phyloP scores from a whole-genome alignment of 2,113 vertebrate genomes.

The Eudorcas thomsonii region DNA sequence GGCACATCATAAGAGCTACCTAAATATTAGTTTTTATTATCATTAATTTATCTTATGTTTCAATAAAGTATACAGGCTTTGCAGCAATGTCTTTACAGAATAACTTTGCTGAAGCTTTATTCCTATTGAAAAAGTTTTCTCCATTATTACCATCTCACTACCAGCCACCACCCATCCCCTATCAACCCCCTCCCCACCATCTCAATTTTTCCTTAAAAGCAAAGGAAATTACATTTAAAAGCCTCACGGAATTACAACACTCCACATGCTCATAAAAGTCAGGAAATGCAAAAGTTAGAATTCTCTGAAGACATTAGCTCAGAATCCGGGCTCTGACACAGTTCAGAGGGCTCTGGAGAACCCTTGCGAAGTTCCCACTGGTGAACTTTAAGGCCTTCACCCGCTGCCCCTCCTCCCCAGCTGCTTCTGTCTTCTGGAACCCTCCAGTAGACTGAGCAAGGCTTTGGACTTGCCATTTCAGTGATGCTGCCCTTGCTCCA shows the following conservation, averaged over 20 bases:
- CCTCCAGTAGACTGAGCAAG: background rate
- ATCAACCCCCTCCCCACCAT: background rate
- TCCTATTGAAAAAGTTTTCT: constrained; percentile 10
- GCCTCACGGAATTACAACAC: constrained; percentile 32
- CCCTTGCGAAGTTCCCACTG: background rate
- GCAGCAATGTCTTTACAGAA: background rate
- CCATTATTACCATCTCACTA: background rate
- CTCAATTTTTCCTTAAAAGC: constrained; percentile 47
- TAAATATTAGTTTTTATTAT: background rate
- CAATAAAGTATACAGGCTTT: background rate
- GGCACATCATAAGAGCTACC: background rate
- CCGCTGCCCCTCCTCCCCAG: background rate
- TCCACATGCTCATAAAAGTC: constrained; percentile 46
- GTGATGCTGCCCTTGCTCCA: background rate
- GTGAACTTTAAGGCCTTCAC: background rate
- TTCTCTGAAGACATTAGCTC: background rate
- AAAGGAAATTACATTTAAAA: constrained; percentile 58
- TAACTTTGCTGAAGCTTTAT: background rate
- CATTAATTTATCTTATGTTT: background rate
- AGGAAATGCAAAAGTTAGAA: constrained; percentile 52
- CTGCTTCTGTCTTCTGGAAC: background rate
- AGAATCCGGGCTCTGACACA: background rate
- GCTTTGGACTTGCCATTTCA: background rate
- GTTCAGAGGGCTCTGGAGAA: background rate
- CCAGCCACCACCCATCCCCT: background rate